These are phyloP conservation scores for Fukomys damarensis DNA, from an alignment of 2,113 vertebrate species.

Conservation along the genomic window DNA sequence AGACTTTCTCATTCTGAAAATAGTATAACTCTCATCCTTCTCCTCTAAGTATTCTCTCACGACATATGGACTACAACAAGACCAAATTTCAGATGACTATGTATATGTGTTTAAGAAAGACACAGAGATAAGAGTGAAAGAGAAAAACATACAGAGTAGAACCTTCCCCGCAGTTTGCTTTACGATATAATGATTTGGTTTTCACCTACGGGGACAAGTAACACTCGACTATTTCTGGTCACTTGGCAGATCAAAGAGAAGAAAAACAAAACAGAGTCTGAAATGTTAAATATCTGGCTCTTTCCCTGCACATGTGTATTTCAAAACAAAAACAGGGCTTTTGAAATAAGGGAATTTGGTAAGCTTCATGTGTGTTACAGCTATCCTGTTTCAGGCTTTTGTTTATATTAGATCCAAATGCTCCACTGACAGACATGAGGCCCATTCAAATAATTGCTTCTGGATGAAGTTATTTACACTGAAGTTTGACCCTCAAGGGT, in stretches of 20 bases:
- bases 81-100: neutral
- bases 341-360: constrained; percentile 59
- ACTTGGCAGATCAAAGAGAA: constrained; percentile 72
- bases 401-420: constrained; percentile 83
- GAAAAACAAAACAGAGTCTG: constrained; percentile 63
- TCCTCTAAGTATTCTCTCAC: neutral
- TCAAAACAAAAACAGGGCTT: constrained; percentile 72
- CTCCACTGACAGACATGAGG: constrained; percentile 69
- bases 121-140: neutral
- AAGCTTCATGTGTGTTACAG: constrained; percentile 66
- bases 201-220: constrained; percentile 54
- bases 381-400: constrained; percentile 50
- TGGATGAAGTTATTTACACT: constrained; percentile 78
- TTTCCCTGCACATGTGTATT: constrained; percentile 67
- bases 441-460: constrained; percentile 77
- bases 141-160: neutral
- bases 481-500: constrained; percentile 74
- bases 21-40: neutral
- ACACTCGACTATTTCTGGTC: constrained; percentile 42
- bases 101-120: neutral
- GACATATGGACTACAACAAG: neutral
- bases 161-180: constrained; percentile 25
- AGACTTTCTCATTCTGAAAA: neutral
- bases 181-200: constrained; percentile 55
- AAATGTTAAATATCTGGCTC: constrained; percentile 59